Percentiles rank a stretch among this genome's conserved stretches.
phyloP scores from a whole-genome alignment of 92 coral and sea anemone genomes.

The Parazoanthus atlanticus region DNA sequence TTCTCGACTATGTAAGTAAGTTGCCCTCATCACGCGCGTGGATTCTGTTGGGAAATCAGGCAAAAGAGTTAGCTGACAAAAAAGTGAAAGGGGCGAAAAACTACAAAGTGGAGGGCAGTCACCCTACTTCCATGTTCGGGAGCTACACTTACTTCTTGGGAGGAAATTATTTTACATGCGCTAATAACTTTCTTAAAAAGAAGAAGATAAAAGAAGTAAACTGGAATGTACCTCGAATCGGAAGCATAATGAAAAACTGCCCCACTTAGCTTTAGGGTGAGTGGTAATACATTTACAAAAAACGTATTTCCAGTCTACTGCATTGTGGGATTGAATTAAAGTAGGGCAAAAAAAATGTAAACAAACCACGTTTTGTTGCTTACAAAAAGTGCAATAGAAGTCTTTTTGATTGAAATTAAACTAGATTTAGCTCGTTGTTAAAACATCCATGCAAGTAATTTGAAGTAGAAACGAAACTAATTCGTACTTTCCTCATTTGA shows the following conservation, averaged over 20 bases:
- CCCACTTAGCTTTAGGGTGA: too few species aligned
- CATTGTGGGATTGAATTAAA: too few species aligned
- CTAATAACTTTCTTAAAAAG: not conserved
- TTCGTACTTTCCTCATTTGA: too few species aligned
- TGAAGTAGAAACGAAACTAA: too few species aligned
- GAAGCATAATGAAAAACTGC: not conserved
- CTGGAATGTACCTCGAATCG: not conserved
- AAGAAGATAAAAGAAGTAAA: not conserved
- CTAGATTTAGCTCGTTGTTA: too few species aligned
- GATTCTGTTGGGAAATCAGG: constrained; percentile 26
- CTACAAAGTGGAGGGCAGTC: constrained; percentile 4
- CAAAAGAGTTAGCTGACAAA: not conserved
- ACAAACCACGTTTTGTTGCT: too few species aligned
- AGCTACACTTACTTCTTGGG: constrained; percentile 13
- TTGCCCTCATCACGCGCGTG: not conserved
- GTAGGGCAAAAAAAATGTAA: too few species aligned
- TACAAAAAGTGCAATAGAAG: too few species aligned
- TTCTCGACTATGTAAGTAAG: not conserved
- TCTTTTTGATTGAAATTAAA: too few species aligned
- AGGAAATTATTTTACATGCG: constrained; percentile 32
- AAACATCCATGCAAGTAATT: too few species aligned
- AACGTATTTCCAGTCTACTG: too few species aligned
- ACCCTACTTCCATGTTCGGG: not conserved
- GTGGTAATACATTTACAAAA: too few species aligned
- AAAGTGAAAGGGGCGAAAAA: not conserved